These are phyloP conservation scores for Ormyrus pomaceus DNA, from an alignment of 2,888 invertebrate genomes.

Conservation along the genomic window DNA sequence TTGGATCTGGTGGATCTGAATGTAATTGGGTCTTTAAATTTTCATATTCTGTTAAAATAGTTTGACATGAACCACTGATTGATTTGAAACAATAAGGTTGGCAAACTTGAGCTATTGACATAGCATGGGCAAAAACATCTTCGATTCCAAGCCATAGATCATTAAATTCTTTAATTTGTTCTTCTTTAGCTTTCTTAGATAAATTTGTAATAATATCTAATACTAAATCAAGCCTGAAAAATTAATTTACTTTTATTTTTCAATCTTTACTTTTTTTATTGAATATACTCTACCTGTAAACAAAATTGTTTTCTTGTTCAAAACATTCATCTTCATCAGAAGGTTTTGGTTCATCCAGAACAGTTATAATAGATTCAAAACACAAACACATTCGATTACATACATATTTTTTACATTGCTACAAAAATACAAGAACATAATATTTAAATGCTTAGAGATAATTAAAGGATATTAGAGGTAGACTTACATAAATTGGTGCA, in stretches of 20 bases:
- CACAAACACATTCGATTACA: slow-evolving; percentile 71
- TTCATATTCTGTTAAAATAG: slow-evolving; percentile 73
- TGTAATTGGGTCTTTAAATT: slow-evolving; percentile 69
- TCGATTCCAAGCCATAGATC: slow-evolving; percentile 71
- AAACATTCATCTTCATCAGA: slow-evolving; percentile 65
- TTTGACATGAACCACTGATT: slow-evolving; percentile 73
- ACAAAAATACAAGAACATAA: slow-evolving; percentile 32
- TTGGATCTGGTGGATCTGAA: slow-evolving; percentile 73
- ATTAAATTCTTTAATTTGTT: slow-evolving; percentile 64
- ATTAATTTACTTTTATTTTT: slow-evolving; percentile 1
- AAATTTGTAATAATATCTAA: slow-evolving; percentile 70
- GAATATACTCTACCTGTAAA: slow-evolving; percentile 65
- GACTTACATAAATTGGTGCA: slow-evolving; percentile 68
- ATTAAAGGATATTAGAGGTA: slow-evolving; percentile 20
- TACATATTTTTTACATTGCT: slow-evolving; percentile 71
- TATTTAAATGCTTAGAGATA: background rate
- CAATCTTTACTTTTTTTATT: slow-evolving; percentile 4
- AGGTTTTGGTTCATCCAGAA: slow-evolving; percentile 66
- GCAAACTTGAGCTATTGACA: slow-evolving; percentile 75
- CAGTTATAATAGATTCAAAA: slow-evolving; percentile 68
- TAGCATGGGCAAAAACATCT: slow-evolving; percentile 74
- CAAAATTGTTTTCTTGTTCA: slow-evolving; percentile 71
- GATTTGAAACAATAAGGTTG: slow-evolving; percentile 72
- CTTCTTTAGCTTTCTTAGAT: slow-evolving; percentile 61
- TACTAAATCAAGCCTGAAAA: slow-evolving; percentile 70